Evolutionary conservation across 2,797 vertebrate species (phyloP).

Genomic region (Pantherophis alleghaniensis): DNA sequence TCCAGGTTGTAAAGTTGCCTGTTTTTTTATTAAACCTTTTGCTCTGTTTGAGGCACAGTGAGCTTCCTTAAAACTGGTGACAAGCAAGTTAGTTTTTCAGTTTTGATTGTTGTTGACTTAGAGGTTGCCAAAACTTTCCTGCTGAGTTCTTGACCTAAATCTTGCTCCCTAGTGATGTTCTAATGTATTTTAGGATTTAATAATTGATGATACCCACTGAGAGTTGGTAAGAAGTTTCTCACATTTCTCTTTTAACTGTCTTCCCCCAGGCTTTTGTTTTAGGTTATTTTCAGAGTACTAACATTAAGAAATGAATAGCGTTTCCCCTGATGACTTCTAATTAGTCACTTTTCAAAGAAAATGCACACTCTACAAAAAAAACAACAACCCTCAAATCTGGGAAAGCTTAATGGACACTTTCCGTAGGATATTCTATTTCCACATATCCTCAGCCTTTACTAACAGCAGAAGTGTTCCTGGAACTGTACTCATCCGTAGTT

Average conservation of each 20-base stretch:
- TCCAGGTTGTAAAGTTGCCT: conserved; percentile 78
- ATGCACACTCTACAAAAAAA: neutral
- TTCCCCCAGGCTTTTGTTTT: conserved; percentile 37
- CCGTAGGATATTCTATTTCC: conserved; percentile 25
- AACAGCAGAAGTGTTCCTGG: conserved; percentile 34
- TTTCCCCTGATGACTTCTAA: conserved; percentile 46
- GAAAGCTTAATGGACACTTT: conserved; percentile 21
- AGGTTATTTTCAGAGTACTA: conserved; percentile 36
- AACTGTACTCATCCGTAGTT: conserved; percentile 1
- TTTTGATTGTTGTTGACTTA: conserved; percentile 76
- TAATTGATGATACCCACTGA: conserved; percentile 67
- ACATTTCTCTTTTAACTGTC: conserved; percentile 5
- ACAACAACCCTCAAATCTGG: neutral
- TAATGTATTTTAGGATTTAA: conserved; percentile 66
- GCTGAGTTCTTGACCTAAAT: conserved; percentile 75
- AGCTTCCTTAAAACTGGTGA: conserved; percentile 72
- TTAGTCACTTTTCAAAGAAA: conserved; percentile 34
- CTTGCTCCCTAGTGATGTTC: conserved; percentile 72
- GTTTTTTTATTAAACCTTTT: conserved; percentile 75
- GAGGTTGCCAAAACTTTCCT: conserved; percentile 66
- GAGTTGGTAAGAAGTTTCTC: conserved; percentile 59
- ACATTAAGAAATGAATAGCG: conserved; percentile 32
- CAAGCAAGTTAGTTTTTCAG: conserved; percentile 69
- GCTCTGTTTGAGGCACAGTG: conserved; percentile 73
- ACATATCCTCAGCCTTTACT: conserved; percentile 10